phyloP scores from a whole-genome alignment of 2,113 vertebrate species.

The Azemiops feae region DNA sequence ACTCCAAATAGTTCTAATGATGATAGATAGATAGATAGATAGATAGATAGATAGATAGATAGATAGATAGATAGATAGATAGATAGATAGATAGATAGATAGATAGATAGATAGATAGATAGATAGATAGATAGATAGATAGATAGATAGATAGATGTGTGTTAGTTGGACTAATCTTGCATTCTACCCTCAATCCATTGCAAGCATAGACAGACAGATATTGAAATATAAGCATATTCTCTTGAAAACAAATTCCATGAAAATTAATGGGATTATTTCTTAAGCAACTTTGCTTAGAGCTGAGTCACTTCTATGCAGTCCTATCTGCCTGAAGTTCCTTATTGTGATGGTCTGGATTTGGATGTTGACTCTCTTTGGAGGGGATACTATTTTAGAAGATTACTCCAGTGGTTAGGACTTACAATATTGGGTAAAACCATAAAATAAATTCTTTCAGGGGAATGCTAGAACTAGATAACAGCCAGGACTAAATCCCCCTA shows the following conservation, averaged over 20 bases:
- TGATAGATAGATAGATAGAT: background rate
- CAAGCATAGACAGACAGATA: background rate
- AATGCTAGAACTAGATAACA: background rate
- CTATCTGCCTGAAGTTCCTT: background rate
- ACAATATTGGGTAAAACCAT: background rate
- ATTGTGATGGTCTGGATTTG: background rate
- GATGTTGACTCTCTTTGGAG: background rate
- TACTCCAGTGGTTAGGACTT: background rate
- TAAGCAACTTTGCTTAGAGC: background rate
- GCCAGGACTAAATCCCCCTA: background rate
- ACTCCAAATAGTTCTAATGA: slow-evolving; percentile 64
- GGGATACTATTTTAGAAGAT: background rate
- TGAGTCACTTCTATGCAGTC: background rate
- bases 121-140: no score
- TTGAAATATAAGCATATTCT: background rate
- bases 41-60: no score
- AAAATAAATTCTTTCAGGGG: background rate
- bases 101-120: no score
- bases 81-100: no score
- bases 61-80: no score
- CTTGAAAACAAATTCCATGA: background rate
- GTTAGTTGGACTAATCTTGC: slow-evolving; percentile 32
- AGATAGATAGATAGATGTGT: no score
- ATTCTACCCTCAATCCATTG: slow-evolving; percentile 44
- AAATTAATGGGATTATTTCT: slow-evolving; percentile 1